Evolutionary conservation across 2,113 vertebrate species (phyloP), one percentile per base, ranked within the genome.

Genomic region (Pagrus major): DNA sequence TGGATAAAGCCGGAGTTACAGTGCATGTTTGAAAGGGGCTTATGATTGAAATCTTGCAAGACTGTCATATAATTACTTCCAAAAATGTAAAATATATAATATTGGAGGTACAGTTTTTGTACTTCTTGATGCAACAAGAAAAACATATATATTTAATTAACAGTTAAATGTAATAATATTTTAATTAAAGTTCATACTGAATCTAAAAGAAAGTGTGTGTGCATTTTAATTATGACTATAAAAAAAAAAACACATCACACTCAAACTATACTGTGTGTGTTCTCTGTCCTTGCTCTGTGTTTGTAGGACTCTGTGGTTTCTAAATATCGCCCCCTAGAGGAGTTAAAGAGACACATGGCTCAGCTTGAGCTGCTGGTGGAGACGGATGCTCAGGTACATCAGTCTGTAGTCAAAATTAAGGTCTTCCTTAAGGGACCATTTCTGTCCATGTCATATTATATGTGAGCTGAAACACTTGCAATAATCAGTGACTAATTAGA

Each of bases 321-420:
- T 84, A 73, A 91, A 59, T 97, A 94, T 86, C 96, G 95, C 1
- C 92, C 97, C 33, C 88, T 99, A 5, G 96, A 98, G 61, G 96
- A 98, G 79, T 88, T 99, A 44, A 98, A 96, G 93, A 96, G 88
- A 75, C 97, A 98, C 72, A 96, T 99, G 93, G 95, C 95, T 71
- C 92, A 96, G 75, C 84, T 98, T 80, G 96, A 97, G 9, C 68
- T 99, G 86, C 93, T 96, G 76, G 91, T 98, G 46, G 97, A 99
- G 93, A 97, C 97, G 0, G 98, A 99, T 69, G 92, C 95, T 80
- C 92, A 92, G 91, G 92, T 92, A 73, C 18, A 15, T 33, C 9
- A 23, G 6, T 3, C 2, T 20, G 2, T 21, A 6, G 29, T 11
- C 27, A 8, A 20, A 9, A 2, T 10, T 14, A 16, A n/a, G n/a